Evolutionary conservation across 2,888 invertebrate species (phyloP).

Genomic region (Himalopsyche kuldschensis): DNA sequence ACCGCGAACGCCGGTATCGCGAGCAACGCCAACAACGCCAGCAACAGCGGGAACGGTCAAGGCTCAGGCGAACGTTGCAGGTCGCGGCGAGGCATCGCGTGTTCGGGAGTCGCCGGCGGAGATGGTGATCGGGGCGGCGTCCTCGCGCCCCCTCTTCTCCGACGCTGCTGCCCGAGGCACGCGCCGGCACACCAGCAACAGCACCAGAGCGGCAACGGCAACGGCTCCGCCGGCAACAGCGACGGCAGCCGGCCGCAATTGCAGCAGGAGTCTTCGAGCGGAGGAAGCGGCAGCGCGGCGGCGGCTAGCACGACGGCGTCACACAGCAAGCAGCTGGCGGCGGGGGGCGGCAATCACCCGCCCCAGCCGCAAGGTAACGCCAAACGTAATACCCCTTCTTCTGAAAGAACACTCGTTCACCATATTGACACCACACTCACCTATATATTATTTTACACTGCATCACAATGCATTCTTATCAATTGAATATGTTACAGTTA

Average conservation of each 20-base stretch:
- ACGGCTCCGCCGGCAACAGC: conserved; percentile 47
- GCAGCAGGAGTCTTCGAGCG: conserved; percentile 46
- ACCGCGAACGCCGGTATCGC: conserved; percentile 44
- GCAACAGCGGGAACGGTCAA: conserved; percentile 43
- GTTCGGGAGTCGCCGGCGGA: conserved; percentile 20
- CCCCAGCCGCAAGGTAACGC: conserved; percentile 63
- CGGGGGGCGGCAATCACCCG: conserved; percentile 71
- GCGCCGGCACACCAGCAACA: conserved; percentile 43
- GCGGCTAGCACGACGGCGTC: conserved; percentile 69
- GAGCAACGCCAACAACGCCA: conserved; percentile 43
- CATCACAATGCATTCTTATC: not conserved
- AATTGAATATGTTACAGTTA: too few relatives aligned
- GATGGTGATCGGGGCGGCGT: conserved; percentile 44
- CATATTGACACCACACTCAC: not conserved
- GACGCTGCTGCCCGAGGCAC: conserved; percentile 44
- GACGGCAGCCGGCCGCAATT: conserved; percentile 47
- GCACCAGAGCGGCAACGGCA: conserved; percentile 46
- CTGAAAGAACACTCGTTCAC: not conserved
- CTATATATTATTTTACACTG: not conserved
- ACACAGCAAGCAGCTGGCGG: conserved; percentile 80
- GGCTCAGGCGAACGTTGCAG: conserved; percentile 42
- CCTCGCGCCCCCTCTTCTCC: conserved; percentile 49
- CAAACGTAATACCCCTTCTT: conserved; percentile 46
- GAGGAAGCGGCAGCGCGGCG: conserved; percentile 48
- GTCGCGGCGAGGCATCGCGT: conserved; percentile 40